Evolutionary conservation across 2,113 vertebrate species (phyloP).

Genomic region (Hemicordylus capensis): DNA sequence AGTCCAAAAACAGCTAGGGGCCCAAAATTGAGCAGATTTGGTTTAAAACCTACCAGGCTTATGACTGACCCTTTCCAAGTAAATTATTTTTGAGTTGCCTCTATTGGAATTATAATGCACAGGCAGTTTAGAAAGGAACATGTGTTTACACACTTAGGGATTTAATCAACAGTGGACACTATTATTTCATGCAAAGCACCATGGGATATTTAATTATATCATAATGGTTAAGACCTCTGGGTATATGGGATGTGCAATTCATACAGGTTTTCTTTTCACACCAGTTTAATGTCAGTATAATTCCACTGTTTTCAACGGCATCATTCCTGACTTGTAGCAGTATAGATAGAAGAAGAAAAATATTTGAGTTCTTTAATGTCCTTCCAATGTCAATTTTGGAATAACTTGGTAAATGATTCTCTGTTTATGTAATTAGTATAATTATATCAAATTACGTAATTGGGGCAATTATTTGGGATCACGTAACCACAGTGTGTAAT

Average conservation of each 20-base stretch:
- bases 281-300: constrained; percentile 35
- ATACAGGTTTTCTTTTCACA: constrained; percentile 12
- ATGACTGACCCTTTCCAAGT: no score
- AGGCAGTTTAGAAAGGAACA: neutral
- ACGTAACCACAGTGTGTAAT: constrained; percentile 67
- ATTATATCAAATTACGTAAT: constrained; percentile 72
- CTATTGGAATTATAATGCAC: neutral
- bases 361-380: constrained; percentile 69
- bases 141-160: neutral
- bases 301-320: constrained; percentile 65
- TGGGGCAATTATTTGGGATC: constrained; percentile 63
- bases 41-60: no score
- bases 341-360: constrained; percentile 63
- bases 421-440: constrained; percentile 59
- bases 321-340: constrained; percentile 70
- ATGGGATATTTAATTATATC: constrained; percentile 45
- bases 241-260: constrained; percentile 5
- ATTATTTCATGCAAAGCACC: constrained; percentile 2
- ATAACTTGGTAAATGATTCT: constrained; percentile 63
- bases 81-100: no score
- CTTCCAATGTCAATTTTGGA: constrained; percentile 71
- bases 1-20: no score
- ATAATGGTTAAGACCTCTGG: neutral
- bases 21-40: no score
- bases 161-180: constrained; percentile 38